Conservation (phyloP, 2,888 invertebrate species). For the Pyrocoelia pectoralis region DNA sequence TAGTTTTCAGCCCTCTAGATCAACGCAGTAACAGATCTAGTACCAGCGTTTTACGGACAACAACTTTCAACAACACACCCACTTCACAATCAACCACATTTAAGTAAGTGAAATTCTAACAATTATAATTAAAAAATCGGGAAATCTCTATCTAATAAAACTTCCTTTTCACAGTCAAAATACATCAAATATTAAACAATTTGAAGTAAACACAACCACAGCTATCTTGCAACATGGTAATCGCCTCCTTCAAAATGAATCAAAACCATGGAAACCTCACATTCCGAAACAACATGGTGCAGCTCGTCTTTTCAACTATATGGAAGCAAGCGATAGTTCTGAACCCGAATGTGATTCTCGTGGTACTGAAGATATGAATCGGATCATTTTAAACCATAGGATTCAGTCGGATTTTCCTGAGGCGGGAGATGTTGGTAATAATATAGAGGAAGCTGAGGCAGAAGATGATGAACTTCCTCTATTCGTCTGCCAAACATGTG, state of each 20-base stretch:
- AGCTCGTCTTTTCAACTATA: slow-evolving; percentile 74
- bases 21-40: slow-evolving; percentile 68
- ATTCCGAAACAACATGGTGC: slow-evolving; percentile 66
- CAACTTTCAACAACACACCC: slow-evolving; percentile 43
- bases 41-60: slow-evolving; percentile 59
- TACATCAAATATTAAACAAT: slow-evolving; percentile 44
- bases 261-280: slow-evolving; percentile 53
- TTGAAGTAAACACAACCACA: slow-evolving; percentile 52
- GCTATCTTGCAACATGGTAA: slow-evolving; percentile 56
- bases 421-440: slow-evolving; percentile 65
- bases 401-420: slow-evolving; percentile 69
- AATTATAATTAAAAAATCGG: neutral
- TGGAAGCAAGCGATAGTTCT: slow-evolving; percentile 77
- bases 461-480: slow-evolving; percentile 60
- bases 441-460: slow-evolving; percentile 54
- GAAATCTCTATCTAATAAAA: too few relatives aligned
- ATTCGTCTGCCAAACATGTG: slow-evolving; percentile 63
- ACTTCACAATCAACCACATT: slow-evolving; percentile 10
- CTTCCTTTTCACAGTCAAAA: neutral
- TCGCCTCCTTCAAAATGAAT: slow-evolving; percentile 53
- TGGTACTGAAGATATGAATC: slow-evolving; percentile 58
- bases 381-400: slow-evolving; percentile 53
- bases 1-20: slow-evolving; percentile 68
- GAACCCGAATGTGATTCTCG: slow-evolving; percentile 64
- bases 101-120: neutral